phyloP scores from a whole-genome alignment of 2,113 vertebrate genomes.

The Macquaria australasica region DNA sequence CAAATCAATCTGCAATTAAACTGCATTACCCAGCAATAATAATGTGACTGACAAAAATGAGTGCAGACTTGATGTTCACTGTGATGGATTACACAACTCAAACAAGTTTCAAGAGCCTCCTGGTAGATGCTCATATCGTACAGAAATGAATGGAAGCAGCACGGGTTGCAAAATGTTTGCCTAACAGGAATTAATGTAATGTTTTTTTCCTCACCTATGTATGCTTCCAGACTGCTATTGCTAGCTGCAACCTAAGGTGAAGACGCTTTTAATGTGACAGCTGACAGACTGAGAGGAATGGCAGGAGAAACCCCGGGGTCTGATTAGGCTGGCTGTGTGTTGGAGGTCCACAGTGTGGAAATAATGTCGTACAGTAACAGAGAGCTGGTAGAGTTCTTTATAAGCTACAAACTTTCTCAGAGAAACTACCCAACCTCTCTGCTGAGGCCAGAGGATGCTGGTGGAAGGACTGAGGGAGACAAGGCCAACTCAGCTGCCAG shows the following conservation, averaged over 20 bases:
- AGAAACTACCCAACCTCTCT: constrained; percentile 88
- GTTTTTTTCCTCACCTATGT: neutral
- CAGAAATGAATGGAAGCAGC: neutral
- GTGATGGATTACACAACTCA: neutral
- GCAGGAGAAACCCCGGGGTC: constrained; percentile 30
- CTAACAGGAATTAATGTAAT: neutral
- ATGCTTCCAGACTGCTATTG: constrained; percentile 34
- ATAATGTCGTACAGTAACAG: constrained; percentile 83
- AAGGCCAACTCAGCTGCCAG: neutral
- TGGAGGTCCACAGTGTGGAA: constrained; percentile 37
- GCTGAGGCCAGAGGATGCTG: constrained; percentile 78
- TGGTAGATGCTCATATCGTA: neutral
- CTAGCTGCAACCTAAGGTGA: neutral
- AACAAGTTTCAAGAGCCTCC: neutral
- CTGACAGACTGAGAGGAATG: constrained; percentile 29
- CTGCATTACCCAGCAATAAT: neutral
- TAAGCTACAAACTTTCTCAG: constrained; percentile 93
- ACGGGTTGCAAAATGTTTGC: neutral
- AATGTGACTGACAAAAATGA: neutral
- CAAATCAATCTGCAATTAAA: neutral
- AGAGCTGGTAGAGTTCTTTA: constrained; percentile 93
- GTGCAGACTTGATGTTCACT: neutral
- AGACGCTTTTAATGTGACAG: constrained; percentile 27
- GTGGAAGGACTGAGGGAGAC: constrained; percentile 73
- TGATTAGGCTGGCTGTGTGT: constrained; percentile 49